Base-by-base conservation (phyloP, 2,797 vertebrate species). In the Dipus sagitta region DNA sequence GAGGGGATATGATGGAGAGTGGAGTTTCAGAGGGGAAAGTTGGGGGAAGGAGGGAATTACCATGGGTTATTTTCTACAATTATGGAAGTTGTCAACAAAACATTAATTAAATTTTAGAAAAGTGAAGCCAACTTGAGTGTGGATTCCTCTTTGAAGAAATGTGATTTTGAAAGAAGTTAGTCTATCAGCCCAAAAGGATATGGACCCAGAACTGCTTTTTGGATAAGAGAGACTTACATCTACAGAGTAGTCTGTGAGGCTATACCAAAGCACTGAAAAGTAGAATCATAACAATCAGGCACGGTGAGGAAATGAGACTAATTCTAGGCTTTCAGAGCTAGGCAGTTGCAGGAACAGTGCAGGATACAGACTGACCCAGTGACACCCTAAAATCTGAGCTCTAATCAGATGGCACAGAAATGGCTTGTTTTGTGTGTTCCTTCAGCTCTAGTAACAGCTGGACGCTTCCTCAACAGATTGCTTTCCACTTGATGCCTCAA, bases 101-200 rank as follows among this genome's bases (percentile, higher is more conserved):
- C 38, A 38, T 38, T 38, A 52, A 52, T 52, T 6, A 38, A 38
- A 38, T 38, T 38, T 38, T 38, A 38, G 38, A 47, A 47, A 47
- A 47, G 54, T 88, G 60, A 94, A 77, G 52, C 12, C 28, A 80
- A 58, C 74, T 78, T 54, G 80, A 52, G 23, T 75, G 76, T 82
- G 88, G 75, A 34, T 85, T 95, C 38, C 78, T 94, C 62, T 74
- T 85, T 88, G 83, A 96, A 70, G 32, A 90, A 94, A 86, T 94
- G 24, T 62, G 60, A 93, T 32, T 91, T 28, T 76, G 62, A 86
- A 84, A 87, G 54, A 24, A 95, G 80, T 26, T 58, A 88, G 20
- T 86, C 84, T 74, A 58, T 78, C 15, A 90, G 34, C 62, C 32
- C 71, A 78, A 90, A 30, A 72, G 60, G n/a, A 77, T 24, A 6